phyloP scores from a whole-genome alignment of 2,113 vertebrate species.

The Sphaerodactylus townsendi region DNA sequence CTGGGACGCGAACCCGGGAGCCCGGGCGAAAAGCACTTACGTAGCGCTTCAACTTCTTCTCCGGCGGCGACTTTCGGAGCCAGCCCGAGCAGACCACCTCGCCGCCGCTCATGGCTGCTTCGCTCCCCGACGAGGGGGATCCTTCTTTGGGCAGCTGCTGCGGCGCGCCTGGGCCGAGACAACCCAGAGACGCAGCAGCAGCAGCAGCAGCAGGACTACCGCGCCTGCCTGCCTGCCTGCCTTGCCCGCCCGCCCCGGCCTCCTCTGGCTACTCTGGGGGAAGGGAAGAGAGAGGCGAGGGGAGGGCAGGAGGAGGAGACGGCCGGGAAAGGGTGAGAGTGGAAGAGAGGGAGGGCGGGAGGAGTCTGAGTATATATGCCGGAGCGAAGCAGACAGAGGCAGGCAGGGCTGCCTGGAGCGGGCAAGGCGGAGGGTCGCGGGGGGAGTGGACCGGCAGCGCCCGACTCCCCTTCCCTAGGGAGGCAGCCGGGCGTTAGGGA shows the following conservation, averaged over 20 bases:
- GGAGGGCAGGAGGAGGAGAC: slow-evolving; percentile 14
- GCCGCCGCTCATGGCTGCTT: slow-evolving; percentile 88
- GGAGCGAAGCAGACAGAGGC: background rate
- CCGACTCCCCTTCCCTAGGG: background rate
- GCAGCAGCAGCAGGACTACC: slow-evolving; percentile 15
- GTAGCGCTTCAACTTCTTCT: slow-evolving; percentile 99
- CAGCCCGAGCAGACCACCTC: slow-evolving; percentile 93
- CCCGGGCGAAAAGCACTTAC: too few relatives aligned
- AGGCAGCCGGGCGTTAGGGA: background rate
- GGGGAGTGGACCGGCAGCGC: background rate
- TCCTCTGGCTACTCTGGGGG: slow-evolving; percentile 36
- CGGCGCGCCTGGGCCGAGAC: slow-evolving; percentile 20
- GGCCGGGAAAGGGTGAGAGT: slow-evolving; percentile 13
- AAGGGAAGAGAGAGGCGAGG: slow-evolving; percentile 18
- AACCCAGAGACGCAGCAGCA: slow-evolving; percentile 26
- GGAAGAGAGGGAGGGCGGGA: background rate
- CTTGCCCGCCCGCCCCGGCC: slow-evolving; percentile 40
- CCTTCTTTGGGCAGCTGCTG: slow-evolving; percentile 19
- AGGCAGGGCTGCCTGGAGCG: background rate
- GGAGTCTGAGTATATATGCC: background rate
- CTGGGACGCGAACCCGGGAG: too few relatives aligned
- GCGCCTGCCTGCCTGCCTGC: slow-evolving; percentile 16
- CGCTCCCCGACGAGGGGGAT: slow-evolving; percentile 1
- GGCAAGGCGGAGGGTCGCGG: background rate
- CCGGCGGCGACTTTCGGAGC: slow-evolving; percentile 96